Conservation (phyloP, 1,140 invertebrate genomes). For the Drosophila nigromelanica region DNA sequence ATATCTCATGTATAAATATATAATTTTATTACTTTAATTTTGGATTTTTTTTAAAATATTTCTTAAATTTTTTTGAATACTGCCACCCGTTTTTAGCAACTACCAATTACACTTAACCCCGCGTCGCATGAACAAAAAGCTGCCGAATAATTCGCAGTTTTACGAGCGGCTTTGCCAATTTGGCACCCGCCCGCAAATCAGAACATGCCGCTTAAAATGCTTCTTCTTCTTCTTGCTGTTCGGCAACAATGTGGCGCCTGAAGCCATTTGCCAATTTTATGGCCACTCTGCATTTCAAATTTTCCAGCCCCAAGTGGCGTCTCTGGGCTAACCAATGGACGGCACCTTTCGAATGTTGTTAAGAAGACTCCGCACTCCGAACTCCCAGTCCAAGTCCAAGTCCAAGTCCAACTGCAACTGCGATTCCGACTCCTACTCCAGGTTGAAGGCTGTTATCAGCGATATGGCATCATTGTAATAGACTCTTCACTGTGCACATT, state of each 20-base stretch:
- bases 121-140: neutral
- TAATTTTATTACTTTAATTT: too few species aligned
- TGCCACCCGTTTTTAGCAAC: too few species aligned
- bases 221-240: neutral
- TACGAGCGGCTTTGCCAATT: constrained; percentile 6
- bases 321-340: constrained; percentile 12
- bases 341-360: constrained; percentile 67
- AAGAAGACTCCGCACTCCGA: constrained; percentile 27
- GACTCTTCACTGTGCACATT: constrained; percentile 73
- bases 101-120: neutral
- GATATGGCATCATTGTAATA: constrained; percentile 79
- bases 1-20: too few species aligned
- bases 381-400: too few species aligned
- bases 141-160: constrained; percentile 6
- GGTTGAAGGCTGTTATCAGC: constrained; percentile 54
- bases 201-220: constrained; percentile 4
- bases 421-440: constrained; percentile 2
- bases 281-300: constrained; percentile 59
- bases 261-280: constrained; percentile 66
- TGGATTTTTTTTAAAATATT: too few species aligned
- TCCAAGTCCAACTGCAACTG: neutral
- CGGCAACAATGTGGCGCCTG: constrained; percentile 65
- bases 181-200: constrained; percentile 26
- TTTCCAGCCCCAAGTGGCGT: constrained; percentile 52
- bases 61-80: neutral